Conservation (phyloP, 1,140 invertebrate genomes). For the Ctenoplectra terminalis region DNA sequence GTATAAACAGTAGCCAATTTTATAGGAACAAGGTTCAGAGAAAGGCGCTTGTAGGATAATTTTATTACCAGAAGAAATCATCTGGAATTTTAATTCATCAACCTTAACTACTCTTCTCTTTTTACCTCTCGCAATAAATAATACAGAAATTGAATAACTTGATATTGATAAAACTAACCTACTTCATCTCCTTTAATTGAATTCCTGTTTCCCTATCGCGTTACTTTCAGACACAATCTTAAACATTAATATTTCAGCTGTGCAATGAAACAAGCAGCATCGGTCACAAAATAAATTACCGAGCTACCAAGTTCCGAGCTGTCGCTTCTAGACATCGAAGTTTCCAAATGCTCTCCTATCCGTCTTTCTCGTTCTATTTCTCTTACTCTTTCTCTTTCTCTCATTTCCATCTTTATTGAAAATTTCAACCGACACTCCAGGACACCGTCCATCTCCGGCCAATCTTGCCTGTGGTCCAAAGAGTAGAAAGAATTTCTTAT, state of each 20-base stretch:
- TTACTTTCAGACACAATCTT: not conserved
- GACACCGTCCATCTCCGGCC: slow-evolving; percentile 24
- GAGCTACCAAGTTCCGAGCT: no score
- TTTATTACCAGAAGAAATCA: no score
- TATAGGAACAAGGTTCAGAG: no score
- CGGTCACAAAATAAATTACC: not conserved
- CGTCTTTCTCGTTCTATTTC: no score
- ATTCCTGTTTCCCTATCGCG: not conserved
- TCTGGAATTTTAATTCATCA: no score
- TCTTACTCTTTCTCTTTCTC: not conserved
- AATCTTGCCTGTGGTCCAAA: not conserved
- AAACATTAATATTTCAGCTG: not conserved
- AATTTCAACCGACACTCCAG: not conserved
- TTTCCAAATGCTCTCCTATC: slow-evolving; percentile 5
- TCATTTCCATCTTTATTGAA: slow-evolving; percentile 35
- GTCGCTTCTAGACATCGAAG: not conserved
- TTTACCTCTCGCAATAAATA: no score
- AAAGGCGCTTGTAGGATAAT: no score
- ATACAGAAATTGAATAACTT: no score
- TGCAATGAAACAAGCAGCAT: not conserved
- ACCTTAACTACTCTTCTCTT: no score
- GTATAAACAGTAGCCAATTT: no score
- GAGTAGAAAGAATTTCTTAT: not conserved
- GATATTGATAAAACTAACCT: no score
- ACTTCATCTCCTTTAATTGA: no score